Percentiles rank a stretch among this genome's conserved stretches.
Conservation (phyloP, 1,140 invertebrate genomes). For the Mycetomoellerius zeteki region DNA sequence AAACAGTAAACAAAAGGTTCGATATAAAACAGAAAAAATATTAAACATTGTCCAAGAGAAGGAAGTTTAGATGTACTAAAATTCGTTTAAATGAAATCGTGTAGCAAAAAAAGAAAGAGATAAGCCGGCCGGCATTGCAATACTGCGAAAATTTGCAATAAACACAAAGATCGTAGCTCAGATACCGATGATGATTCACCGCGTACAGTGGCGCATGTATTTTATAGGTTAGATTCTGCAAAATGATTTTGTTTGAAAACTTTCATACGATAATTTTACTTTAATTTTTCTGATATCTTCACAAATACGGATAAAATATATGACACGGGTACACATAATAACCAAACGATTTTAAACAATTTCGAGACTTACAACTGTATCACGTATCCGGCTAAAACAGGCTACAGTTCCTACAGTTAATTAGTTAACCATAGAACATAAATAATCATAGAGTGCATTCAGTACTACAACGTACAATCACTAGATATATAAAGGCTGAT, state of each 20-base stretch:
- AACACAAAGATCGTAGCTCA: background rate
- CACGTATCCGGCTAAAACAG: too few relatives aligned
- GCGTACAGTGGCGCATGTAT: conserved; percentile 23
- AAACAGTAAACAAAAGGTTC: conserved; percentile 8
- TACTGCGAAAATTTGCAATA: background rate
- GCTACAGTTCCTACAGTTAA: too few relatives aligned
- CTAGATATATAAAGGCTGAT: too few relatives aligned
- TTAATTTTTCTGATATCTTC: background rate
- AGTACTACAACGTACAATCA: too few relatives aligned
- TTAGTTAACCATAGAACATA: too few relatives aligned
- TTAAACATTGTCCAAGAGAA: background rate
- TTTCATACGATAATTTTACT: too few relatives aligned
- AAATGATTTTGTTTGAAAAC: background rate
- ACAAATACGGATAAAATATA: background rate
- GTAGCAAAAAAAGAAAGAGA: too few relatives aligned
- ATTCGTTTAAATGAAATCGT: background rate
- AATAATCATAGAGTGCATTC: too few relatives aligned
- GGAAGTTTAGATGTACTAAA: too few relatives aligned
- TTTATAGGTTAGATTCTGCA: background rate
- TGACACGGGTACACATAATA: background rate
- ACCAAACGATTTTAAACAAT: background rate
- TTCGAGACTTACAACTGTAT: background rate
- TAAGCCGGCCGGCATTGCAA: background rate
- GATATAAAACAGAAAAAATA: background rate
- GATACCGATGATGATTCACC: background rate